These are phyloP conservation scores for Gerris buenoi DNA, from an alignment of 1,140 invertebrate genomes.

Conservation along the genomic window DNA sequence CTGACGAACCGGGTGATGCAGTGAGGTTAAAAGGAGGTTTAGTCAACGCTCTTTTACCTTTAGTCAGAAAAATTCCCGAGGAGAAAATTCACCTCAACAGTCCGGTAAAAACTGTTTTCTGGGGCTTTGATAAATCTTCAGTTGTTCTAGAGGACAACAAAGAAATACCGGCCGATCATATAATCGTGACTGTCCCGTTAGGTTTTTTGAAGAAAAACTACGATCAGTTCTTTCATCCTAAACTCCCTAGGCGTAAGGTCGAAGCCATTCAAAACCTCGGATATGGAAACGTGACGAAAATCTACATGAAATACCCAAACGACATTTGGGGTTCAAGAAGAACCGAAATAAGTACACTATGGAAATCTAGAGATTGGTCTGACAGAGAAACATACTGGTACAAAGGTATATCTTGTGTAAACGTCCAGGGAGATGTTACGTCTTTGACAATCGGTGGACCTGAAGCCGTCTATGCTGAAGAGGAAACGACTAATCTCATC, in stretches of 20 bases:
- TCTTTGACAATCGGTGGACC: background rate
- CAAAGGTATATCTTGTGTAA: background rate
- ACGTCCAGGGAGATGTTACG: background rate
- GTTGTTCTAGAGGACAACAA: conserved; percentile 34
- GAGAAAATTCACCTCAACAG: background rate
- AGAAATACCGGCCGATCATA: conserved; percentile 55
- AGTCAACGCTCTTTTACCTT: background rate
- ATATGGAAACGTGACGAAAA: conserved; percentile 54
- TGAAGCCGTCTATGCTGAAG: background rate
- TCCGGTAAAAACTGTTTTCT: background rate
- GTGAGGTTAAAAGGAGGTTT: background rate
- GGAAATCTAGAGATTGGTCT: background rate
- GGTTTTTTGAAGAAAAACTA: conserved; percentile 67
- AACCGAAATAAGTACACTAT: background rate
- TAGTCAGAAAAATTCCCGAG: background rate
- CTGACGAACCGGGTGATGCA: background rate
- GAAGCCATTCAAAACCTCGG: conserved; percentile 54
- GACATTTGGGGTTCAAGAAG: conserved; percentile 41
- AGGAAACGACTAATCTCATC: background rate
- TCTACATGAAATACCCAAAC: conserved; percentile 65
- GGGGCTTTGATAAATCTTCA: background rate
- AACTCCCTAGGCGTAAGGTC: conserved; percentile 52
- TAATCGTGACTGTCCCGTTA: conserved; percentile 64
- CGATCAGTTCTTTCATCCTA: conserved; percentile 56
- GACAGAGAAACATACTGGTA: background rate